Evolutionary conservation across 2,113 vertebrate species (phyloP), one percentile per base, ranked within the genome.

Genomic region (Platanista minor): DNA sequence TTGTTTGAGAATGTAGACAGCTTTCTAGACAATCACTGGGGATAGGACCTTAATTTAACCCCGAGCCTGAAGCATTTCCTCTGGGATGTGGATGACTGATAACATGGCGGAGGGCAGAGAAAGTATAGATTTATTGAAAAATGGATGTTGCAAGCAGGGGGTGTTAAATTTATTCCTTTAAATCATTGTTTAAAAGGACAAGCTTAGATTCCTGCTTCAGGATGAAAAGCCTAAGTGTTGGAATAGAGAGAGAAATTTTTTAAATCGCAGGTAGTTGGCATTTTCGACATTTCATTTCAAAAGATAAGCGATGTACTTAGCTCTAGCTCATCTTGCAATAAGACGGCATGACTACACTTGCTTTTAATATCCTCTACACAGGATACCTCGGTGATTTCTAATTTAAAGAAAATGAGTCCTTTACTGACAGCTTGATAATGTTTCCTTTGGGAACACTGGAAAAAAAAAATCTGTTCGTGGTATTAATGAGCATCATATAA

Each of bases 41-140:
- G 97, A 98, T 94, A 98, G 97, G 96, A 97, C 97, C 98, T 98
- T 98, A 98, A 98, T 98, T 98, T 98, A 98, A 98, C 98, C 98
- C 98, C 97, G 88, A 96, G 96, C 92, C 97, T 97, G 96, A 87
- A 98, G 95, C 97, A 97, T 98, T 98, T 99, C 98, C 98, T 97
- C 74, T 78, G 97, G 92, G 98, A 97, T 54, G 52, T 0, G 20
- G 96, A 98, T 98, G 98, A 98, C 98, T 98, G 98, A 98, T 98
- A 98, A 98, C 94, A 96, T 6, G 6, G 94, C 84, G 86, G 93
- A 98, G 96, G 95, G 94, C 96, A 97, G 97, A 92, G 91, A 98
- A 98, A 97, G 97, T 92, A 98, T 95, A 98, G 97, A 98, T 98
- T 98, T 98, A 98, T 98, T 98, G 97, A 98, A 97, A 98, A 98